A percentile compares a stretch with the other conserved stretches of the same genome.
Conservation (phyloP, 2,113 vertebrate species). For the Seriola quinqueradiata region DNA sequence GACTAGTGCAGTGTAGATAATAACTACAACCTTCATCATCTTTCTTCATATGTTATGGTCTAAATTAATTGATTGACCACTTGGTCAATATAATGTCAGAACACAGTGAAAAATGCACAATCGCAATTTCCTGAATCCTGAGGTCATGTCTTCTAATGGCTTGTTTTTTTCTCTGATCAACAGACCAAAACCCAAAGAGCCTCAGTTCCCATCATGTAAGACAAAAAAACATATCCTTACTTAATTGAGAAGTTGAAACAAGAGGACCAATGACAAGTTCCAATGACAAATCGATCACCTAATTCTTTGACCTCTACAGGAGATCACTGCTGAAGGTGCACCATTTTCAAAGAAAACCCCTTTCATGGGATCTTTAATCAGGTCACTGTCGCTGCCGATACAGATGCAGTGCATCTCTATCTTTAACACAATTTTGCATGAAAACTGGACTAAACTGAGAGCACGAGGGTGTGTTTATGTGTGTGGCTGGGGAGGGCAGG, state of each 20-base stretch:
- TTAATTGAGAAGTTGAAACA: neutral
- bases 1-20: too few relatives aligned
- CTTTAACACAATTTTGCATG: constrained; percentile 6
- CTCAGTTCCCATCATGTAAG: neutral
- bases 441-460: constrained; percentile 2
- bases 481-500: neutral
- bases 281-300: neutral
- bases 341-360: neutral
- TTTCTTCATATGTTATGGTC: too few relatives aligned
- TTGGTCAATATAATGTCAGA: too few relatives aligned
- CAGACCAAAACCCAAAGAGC: neutral
- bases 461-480: neutral
- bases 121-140: neutral
- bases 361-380: constrained; percentile 4
- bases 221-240: neutral
- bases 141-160: neutral
- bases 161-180: neutral
- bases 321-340: neutral
- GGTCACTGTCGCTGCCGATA: neutral
- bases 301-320: neutral
- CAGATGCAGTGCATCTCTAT: neutral
- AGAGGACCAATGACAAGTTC: neutral
- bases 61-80: too few relatives aligned
- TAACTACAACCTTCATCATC: too few relatives aligned
- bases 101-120: neutral